Base-by-base conservation (phyloP, 2,888 invertebrate species). In the Drosophila paucipuncta region DNA sequence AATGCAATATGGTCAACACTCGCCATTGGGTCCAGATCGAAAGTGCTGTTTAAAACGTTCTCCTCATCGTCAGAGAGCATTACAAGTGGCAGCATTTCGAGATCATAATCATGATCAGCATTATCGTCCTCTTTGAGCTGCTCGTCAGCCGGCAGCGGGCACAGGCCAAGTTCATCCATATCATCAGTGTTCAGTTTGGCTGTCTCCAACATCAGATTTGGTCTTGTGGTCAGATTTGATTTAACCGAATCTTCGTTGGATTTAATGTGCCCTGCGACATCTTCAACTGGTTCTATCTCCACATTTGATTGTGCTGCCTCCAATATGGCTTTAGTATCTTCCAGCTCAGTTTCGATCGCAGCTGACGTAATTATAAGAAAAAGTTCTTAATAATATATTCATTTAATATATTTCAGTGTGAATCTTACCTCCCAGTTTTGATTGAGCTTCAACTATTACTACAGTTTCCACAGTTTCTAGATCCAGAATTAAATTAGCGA, bases 11-110 rank as follows among this genome's bases (percentile, higher is more conserved):
- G 25, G 16, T 2, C 37, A 22, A 25, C 28, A n/a, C 22, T 16
- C n/a, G 62, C 18, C 5, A 50, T 25, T 33, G 80, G 71, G 1
- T 65, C 43, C 9, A 71, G 72, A 58, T 81, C 54, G 54, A 68
- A 66, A 3, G 60, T 58, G 6, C n/a, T 5, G 31, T 78, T 80
- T 3, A 68, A 30, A 0, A 28, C 22, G 10, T 35, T 30, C 4
- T 53, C 72, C 9, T 73, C 86, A 6, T 67, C 83, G 47, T 89
- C 87, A 2, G 85, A 83, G 22, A 71, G 11, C 22, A 91, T 1
- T 13, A 86, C 52, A 0, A 92, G 64, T 2, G 91, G 77, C 9
- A 89, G 86, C 91, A 91, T 91, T 52, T 90, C 89, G 13, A 28
- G 7, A 39, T 57, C 57, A 39, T 28, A 9, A 13, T 82, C 71